Evolutionary conservation across 2,797 vertebrate species (phyloP).

Genomic region (Mormyrops attenuatus): DNA sequence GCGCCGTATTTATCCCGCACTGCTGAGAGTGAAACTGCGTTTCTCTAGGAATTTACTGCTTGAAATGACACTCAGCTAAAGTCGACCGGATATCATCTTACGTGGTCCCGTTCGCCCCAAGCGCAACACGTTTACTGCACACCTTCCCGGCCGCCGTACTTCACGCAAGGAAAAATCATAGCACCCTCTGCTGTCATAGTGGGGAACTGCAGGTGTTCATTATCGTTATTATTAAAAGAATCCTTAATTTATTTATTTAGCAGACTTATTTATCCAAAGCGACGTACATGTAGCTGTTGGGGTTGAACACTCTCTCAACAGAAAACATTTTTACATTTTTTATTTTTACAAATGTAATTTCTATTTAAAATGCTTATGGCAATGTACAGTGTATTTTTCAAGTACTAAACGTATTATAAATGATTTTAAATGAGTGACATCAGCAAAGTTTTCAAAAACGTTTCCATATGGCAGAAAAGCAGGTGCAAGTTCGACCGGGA

Average conservation of each 20-base stretch:
- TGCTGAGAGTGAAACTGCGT: neutral
- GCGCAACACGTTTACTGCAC: neutral
- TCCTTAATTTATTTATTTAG: neutral
- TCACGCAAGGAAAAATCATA: neutral
- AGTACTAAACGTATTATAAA: neutral
- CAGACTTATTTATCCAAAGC: neutral
- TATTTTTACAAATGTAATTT: neutral
- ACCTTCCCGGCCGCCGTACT: neutral
- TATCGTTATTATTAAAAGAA: neutral
- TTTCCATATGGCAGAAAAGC: neutral
- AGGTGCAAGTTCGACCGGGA: neutral
- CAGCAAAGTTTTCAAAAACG: neutral
- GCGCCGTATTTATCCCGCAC: neutral
- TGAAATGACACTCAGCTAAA: neutral
- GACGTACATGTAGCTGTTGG: neutral
- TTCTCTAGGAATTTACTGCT: neutral
- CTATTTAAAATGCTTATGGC: neutral
- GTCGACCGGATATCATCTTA: neutral
- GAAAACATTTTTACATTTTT: no score
- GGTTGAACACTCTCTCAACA: neutral
- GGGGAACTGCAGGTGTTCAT: neutral
- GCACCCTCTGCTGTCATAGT: neutral
- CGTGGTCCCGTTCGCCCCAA: neutral
- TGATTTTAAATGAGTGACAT: neutral
- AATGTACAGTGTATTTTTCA: neutral